These are phyloP conservation scores for Leptoclinus maculatus DNA, from an alignment of 2,797 vertebrate species.

Conservation along the genomic window DNA sequence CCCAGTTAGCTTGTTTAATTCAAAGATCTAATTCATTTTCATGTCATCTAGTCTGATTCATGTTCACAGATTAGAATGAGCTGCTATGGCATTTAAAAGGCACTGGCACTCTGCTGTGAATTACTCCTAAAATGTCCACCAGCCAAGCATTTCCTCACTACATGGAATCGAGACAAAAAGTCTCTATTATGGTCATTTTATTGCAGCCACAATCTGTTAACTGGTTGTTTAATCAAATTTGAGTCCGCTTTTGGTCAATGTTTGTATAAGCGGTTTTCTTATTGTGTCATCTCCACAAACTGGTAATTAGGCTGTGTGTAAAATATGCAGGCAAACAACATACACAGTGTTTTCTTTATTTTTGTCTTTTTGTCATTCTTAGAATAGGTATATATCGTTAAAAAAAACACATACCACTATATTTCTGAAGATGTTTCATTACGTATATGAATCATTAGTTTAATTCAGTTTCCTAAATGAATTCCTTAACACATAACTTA, in stretches of 20 bases:
- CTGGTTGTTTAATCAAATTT: slow-evolving; percentile 53
- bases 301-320: background rate
- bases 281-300: slow-evolving; percentile 10
- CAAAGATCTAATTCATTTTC: slow-evolving; percentile 16
- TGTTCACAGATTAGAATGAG: slow-evolving; percentile 42
- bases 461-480: background rate
- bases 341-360: background rate
- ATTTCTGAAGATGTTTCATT: background rate
- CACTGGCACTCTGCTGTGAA: slow-evolving; percentile 17
- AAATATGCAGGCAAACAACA: background rate
- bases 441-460: background rate
- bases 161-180: slow-evolving; percentile 44
- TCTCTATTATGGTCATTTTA: slow-evolving; percentile 41
- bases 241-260: slow-evolving; percentile 28
- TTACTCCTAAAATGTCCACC: slow-evolving; percentile 26
- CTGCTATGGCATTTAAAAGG: slow-evolving; percentile 22
- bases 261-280: slow-evolving; percentile 5
- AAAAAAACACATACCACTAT: background rate
- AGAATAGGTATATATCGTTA: background rate
- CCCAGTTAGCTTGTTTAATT: background rate
- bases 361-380: background rate
- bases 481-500: slow-evolving; percentile 11
- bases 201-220: slow-evolving; percentile 41
- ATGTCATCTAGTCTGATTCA: slow-evolving; percentile 13
- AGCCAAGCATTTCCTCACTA: slow-evolving; percentile 56